phyloP scores from a whole-genome alignment of 92 coral and sea anemone species.

The Paragorgia papillata region DNA sequence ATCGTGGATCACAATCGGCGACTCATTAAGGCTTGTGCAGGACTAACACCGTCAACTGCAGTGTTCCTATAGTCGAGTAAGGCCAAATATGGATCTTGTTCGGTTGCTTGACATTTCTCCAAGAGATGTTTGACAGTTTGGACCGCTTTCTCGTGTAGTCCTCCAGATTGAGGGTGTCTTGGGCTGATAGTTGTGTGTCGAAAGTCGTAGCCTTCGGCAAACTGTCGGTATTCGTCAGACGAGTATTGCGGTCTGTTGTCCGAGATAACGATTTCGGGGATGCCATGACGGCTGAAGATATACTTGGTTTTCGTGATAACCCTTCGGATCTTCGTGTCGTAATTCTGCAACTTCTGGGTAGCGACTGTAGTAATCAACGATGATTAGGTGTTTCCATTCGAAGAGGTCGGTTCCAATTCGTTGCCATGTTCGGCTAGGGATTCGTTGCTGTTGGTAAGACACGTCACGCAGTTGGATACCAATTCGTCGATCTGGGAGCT shows the following conservation, averaged over 20 bases:
- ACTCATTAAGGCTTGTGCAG: too few relatives aligned
- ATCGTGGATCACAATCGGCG: too few relatives aligned
- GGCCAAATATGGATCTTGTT: neutral
- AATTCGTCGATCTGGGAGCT: slow-evolving; percentile 46
- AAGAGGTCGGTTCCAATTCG: slow-evolving; percentile 46
- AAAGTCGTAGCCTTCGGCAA: slow-evolving; percentile 31
- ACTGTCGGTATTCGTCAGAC: slow-evolving; percentile 13
- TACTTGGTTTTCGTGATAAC: slow-evolving; percentile 19
- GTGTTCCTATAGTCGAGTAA: too few relatives aligned
- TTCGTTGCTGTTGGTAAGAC: slow-evolving; percentile 52
- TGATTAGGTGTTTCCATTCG: slow-evolving; percentile 39
- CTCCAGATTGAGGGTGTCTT: slow-evolving; percentile 39
- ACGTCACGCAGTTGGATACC: slow-evolving; percentile 46
- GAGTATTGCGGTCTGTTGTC: slow-evolving; percentile 42
- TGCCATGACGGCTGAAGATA: slow-evolving; percentile 27
- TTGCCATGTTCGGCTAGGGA: slow-evolving; percentile 58
- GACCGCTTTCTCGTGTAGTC: slow-evolving; percentile 34
- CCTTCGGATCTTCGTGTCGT: neutral
- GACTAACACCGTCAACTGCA: too few relatives aligned
- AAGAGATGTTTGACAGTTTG: neutral
- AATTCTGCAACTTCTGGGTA: slow-evolving; percentile 30
- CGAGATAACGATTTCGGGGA: slow-evolving; percentile 30
- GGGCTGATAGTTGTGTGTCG: slow-evolving; percentile 39
- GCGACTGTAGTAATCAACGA: slow-evolving; percentile 37
- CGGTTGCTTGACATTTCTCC: neutral